Base-by-base conservation (phyloP, 2,113 vertebrate genomes). In the Platysteira castanea region DNA sequence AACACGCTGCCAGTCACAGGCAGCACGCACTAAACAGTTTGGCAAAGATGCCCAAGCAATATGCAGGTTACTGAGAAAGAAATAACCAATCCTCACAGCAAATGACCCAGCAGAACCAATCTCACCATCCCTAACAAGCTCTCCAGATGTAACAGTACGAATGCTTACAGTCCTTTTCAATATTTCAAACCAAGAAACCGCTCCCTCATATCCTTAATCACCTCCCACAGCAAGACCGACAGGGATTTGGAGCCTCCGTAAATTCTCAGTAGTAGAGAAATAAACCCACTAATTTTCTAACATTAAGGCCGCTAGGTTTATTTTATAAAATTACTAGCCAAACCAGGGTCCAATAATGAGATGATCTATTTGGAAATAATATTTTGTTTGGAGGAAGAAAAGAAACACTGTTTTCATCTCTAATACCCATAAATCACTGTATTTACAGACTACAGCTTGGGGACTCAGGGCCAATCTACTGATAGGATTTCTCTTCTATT, bases 401-500 rank as follows among this genome's bases (percentile, higher is more conserved):
- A 70, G 41, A 83, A 85, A 54, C 16, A 26, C 22, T 5, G 1
- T 77, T 95, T 90, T 84, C 49, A 77, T 89, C 61, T 59, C 17
- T 59, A 77, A 88, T 57, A 54, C 14, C 85, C 68, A 92, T 37
- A 93, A 94, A 96, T 93, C 83, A 80, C 59, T 68, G 86, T 27
- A 88, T 87, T 95, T 94, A 80, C 30, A 65, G 70, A 91, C 57
- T 77, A 37, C 50, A 91, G 82, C 82, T 9, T 73, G 49, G 89
- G 91, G 60, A 92, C 44, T 52, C 23, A 0, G 81, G 70, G 89
- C 78, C 84, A 77, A 50, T 81, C 59, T 63, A 77, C 50, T 49
- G 86, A 95, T 41, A 69, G 92, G 87, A 84, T 96, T 95, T 90
- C 90, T 93, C 82, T 84, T 56, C 78, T 83, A 0, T 92, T 86